These are phyloP conservation scores for Vollenhovia emeryi DNA, from an alignment of 1,140 invertebrate species.

Conservation along the genomic window DNA sequence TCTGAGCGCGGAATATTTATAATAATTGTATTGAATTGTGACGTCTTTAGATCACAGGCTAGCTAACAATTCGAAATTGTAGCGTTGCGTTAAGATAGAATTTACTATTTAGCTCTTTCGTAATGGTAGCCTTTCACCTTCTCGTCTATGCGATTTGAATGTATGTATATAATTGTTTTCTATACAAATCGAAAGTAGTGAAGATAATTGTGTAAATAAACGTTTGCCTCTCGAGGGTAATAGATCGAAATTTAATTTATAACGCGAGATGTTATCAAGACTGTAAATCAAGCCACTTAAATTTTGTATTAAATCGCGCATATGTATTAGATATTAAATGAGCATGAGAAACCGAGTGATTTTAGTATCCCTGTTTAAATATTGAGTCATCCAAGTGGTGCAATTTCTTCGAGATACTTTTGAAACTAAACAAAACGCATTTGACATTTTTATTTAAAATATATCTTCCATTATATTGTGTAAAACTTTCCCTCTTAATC, in stretches of 20 bases:
- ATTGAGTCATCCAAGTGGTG: too few species aligned
- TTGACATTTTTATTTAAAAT: too few species aligned
- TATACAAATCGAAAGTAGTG: not conserved
- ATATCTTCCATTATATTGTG: too few species aligned
- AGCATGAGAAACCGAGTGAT: too few species aligned
- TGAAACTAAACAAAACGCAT: too few species aligned
- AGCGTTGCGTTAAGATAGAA: not conserved
- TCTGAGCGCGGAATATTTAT: constrained; percentile 4
- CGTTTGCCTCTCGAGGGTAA: not conserved
- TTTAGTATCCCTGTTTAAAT: too few species aligned
- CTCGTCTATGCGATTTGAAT: not conserved
- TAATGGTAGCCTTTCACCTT: not conserved
- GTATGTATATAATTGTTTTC: not conserved
- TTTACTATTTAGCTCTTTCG: not conserved
- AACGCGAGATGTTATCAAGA: not conserved
- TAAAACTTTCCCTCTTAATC: too few species aligned
- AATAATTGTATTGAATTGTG: not conserved
- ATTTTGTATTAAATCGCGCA: constrained; percentile 9
- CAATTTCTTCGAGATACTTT: too few species aligned
- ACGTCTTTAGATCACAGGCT: not conserved
- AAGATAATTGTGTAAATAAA: constrained; percentile 33
- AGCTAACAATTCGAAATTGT: not conserved
- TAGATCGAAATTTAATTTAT: constrained; percentile 27
- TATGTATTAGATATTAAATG: not conserved
- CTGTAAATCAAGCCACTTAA: constrained; percentile 16